Evolutionary conservation across 2,888 invertebrate genomes (phyloP).

Genomic region (Tiliacea aurago): DNA sequence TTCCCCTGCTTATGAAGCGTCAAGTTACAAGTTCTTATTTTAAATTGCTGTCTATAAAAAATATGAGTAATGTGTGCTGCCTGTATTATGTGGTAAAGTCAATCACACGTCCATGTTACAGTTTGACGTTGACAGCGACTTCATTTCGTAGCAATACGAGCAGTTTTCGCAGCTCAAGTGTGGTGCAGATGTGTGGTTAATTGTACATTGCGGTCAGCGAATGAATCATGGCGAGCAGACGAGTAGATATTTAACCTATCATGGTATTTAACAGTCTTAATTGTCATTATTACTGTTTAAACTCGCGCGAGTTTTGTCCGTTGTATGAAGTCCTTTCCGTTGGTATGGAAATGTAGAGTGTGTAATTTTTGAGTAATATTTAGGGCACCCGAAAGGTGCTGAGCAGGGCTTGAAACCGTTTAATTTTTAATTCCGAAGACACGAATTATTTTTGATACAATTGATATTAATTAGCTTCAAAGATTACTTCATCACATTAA

Average conservation of each 20-base stretch:
- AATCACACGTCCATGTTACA: background rate
- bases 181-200: slow-evolving; percentile 5
- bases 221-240: slow-evolving; percentile 52
- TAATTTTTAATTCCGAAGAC: too few relatives aligned
- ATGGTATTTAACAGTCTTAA: slow-evolving; percentile 52
- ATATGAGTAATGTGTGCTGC: slow-evolving; percentile 3
- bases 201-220: slow-evolving; percentile 44
- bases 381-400: background rate
- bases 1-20: slow-evolving; percentile 14
- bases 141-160: background rate
- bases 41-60: slow-evolving; percentile 23
- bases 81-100: slow-evolving; percentile 13
- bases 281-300: slow-evolving; percentile 54
- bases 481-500: too few relatives aligned
- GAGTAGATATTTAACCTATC: slow-evolving; percentile 44
- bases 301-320: slow-evolving; percentile 24
- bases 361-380: background rate
- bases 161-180: background rate
- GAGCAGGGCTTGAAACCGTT: too few relatives aligned
- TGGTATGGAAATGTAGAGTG: background rate
- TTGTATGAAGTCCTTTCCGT: slow-evolving; percentile 20
- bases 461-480: too few relatives aligned
- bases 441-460: too few relatives aligned
- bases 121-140: background rate
- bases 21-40: slow-evolving; percentile 35